These are phyloP conservation scores for Urocynchramus pylzowi DNA, from an alignment of 2,113 vertebrate species.

Conservation along the genomic window DNA sequence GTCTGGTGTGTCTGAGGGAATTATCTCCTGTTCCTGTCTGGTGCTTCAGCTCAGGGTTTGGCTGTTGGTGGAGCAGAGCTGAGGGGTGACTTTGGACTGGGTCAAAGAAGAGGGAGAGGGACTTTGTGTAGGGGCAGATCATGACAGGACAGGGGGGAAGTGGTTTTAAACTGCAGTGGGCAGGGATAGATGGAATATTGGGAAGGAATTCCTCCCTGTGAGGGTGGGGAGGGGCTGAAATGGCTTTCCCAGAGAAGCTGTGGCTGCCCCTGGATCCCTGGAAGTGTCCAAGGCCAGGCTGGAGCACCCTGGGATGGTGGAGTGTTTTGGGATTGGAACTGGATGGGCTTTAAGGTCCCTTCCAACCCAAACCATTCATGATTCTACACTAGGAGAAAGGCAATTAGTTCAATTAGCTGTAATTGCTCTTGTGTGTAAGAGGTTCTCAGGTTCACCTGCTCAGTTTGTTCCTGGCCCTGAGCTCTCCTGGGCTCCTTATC, in stretches of 20 bases:
- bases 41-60: neutral
- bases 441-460: neutral
- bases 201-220: neutral
- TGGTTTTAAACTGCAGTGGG: neutral
- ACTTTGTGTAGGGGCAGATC: accelerated
- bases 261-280: neutral
- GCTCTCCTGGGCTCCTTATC: neutral
- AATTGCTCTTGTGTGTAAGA: neutral
- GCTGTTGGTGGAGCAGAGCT: neutral
- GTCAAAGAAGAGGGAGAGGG: neutral
- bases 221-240: neutral
- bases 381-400: neutral
- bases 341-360: neutral
- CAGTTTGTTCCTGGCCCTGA: neutral
- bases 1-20: neutral
- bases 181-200: neutral
- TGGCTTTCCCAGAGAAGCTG: neutral
- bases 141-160: neutral
- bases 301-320: accelerated
- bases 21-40: neutral
- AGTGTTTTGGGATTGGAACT: neutral
- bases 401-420: neutral
- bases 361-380: neutral
- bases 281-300: neutral
- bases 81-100: neutral